Percentiles rank a stretch among this genome's conserved stretches.
Conservation (phyloP, 1,140 invertebrate species). For the Forficula auricularia region DNA sequence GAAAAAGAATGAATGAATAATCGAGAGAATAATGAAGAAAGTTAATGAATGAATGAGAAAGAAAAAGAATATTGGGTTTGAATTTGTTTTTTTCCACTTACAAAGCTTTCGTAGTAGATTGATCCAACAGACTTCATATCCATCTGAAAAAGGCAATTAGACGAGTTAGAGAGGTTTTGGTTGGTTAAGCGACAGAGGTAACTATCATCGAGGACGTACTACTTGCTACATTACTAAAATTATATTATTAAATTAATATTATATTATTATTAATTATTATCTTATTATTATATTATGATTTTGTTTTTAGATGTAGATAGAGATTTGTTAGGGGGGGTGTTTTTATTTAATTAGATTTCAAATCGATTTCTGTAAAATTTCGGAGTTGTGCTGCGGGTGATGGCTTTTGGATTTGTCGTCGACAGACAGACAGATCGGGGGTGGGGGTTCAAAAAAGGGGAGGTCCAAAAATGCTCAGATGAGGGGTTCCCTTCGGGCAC, state of each 20-base stretch:
- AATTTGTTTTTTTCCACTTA: slow-evolving; percentile 38
- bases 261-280: not conserved
- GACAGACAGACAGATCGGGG: too few relatives aligned
- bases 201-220: slow-evolving; percentile 29
- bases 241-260: not conserved
- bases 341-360: too few relatives aligned
- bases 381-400: slow-evolving; percentile 11
- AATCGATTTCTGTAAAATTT: too few relatives aligned
- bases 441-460: too few relatives aligned
- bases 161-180: slow-evolving; percentile 1
- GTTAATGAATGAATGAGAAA: too few relatives aligned
- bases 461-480: slow-evolving; percentile 19
- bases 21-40: too few relatives aligned
- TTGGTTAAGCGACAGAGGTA: too few relatives aligned
- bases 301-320: slow-evolving; percentile 8
- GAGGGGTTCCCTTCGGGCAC: slow-evolving; percentile 17
- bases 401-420: too few relatives aligned
- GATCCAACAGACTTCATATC: slow-evolving; percentile 83
- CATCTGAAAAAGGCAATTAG: slow-evolving; percentile 51
- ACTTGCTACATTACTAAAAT: slow-evolving; percentile 5
- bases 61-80: too few relatives aligned
- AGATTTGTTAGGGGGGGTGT: too few relatives aligned
- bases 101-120: slow-evolving; percentile 85
- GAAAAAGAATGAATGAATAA: too few relatives aligned
- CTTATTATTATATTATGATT: slow-evolving; percentile 3